Percentiles rank a stretch among this genome's conserved stretches.
These are phyloP conservation scores for Eonycteris spelaea DNA, from an alignment of 2,113 vertebrate species.

Conservation along the genomic window DNA sequence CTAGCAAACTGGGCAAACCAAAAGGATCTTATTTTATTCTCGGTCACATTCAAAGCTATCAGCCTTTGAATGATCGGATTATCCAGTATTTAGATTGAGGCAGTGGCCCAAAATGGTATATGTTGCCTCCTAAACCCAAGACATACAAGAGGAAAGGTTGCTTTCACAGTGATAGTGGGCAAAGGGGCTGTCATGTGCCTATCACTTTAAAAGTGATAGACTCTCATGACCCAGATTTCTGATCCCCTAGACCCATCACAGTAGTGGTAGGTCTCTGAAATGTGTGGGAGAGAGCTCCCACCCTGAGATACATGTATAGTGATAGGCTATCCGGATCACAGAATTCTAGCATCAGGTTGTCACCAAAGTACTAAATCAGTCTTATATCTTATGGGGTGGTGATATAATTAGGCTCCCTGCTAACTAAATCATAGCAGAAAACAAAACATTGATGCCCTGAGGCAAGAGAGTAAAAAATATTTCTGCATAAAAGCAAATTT, in stretches of 20 bases:
- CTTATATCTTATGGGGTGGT: no score
- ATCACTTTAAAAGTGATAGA: neutral
- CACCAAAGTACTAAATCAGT: neutral
- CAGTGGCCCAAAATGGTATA: neutral
- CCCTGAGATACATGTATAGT: no score
- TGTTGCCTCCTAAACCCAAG: neutral
- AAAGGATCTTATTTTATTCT: neutral
- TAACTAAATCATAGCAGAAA: neutral
- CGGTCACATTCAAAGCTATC: neutral
- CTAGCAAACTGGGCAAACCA: accelerated
- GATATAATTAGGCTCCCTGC: neutral
- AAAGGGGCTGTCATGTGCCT: neutral
- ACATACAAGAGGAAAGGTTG: no score
- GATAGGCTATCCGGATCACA: neutral
- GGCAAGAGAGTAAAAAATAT: neutral
- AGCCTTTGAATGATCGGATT: neutral
- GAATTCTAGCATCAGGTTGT: neutral
- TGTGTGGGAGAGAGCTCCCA: neutral
- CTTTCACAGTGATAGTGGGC: neutral
- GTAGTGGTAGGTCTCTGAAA: neutral
- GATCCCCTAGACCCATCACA: neutral
- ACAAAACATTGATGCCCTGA: neutral
- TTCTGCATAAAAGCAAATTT: neutral
- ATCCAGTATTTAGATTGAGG: no score
- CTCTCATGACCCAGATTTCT: neutral